Conservation (phyloP, 1,140 invertebrate species). For the Hycleus cichorii region DNA sequence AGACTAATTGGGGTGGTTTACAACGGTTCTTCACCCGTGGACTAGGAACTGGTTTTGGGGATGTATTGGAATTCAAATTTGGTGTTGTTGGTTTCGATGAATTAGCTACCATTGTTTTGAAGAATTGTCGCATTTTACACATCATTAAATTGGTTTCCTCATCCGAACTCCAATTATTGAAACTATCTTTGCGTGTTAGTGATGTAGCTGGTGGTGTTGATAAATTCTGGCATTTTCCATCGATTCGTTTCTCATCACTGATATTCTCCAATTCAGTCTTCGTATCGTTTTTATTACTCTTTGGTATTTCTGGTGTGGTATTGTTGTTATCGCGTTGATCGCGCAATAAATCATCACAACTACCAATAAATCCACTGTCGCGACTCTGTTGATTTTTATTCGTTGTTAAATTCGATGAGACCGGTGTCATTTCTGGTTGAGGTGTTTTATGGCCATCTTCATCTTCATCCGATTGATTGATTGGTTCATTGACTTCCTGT, state of each 20-base stretch:
- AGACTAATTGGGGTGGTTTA: slow-evolving; percentile 76
- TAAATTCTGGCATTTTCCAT: slow-evolving; percentile 36
- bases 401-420: slow-evolving; percentile 46
- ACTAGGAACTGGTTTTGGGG: slow-evolving; percentile 46
- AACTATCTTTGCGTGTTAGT: slow-evolving; percentile 75
- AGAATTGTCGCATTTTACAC: slow-evolving; percentile 87
- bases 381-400: slow-evolving; percentile 68
- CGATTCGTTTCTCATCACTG: slow-evolving; percentile 35
- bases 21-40: slow-evolving; percentile 48
- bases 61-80: slow-evolving; percentile 41
- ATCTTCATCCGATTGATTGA: slow-evolving; percentile 39
- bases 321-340: slow-evolving; percentile 42
- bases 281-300: slow-evolving; percentile 43
- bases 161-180: slow-evolving; percentile 89
- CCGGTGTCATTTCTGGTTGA: slow-evolving; percentile 50
- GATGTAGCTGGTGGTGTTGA: slow-evolving; percentile 45
- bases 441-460: slow-evolving; percentile 55
- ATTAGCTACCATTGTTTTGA: slow-evolving; percentile 77
- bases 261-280: slow-evolving; percentile 52
- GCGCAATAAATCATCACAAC: slow-evolving; percentile 76
- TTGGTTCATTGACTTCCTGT: slow-evolving; percentile 40
- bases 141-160: slow-evolving; percentile 92
- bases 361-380: slow-evolving; percentile 81
- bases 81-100: slow-evolving; percentile 45
- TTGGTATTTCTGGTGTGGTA: slow-evolving; percentile 28